These are phyloP conservation scores for Clarias platycephalus DNA, from an alignment of 2,797 vertebrate genomes.

Conservation along the genomic window DNA sequence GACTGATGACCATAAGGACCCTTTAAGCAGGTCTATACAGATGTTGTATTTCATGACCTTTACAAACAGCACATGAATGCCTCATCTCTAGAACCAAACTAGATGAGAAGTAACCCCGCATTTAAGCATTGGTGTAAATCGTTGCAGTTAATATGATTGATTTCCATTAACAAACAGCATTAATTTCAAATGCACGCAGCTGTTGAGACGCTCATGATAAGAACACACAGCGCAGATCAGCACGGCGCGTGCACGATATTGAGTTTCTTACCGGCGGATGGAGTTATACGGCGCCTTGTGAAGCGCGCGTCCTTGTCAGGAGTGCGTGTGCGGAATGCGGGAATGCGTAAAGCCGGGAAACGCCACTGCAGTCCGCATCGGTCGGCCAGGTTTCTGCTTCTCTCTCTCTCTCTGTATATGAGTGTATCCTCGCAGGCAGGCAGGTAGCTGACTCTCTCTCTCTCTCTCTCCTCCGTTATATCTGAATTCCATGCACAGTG, in stretches of 20 bases:
- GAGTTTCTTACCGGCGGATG: conserved; percentile 38
- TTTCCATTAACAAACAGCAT: not conserved
- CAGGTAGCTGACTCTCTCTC: conserved; percentile 1
- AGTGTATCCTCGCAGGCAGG: conserved; percentile 16
- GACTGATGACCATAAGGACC: not conserved
- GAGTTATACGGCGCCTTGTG: conserved; percentile 15
- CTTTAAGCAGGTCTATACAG: not conserved
- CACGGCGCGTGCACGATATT: not conserved
- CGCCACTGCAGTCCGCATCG: conserved; percentile 55
- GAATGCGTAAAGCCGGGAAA: conserved; percentile 38
- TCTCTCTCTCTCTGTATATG: not conserved
- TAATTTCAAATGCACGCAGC: not conserved
- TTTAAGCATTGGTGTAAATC: not conserved
- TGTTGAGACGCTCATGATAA: not conserved
- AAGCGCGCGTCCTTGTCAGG: conserved; percentile 28
- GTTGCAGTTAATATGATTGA: too few relatives aligned
- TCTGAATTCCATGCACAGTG: not conserved
- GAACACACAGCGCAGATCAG: not conserved
- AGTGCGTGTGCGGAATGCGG: conserved; percentile 27
- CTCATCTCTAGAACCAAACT: not conserved
- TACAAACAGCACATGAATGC: not conserved
- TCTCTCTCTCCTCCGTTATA: conserved; percentile 2
- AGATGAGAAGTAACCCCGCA: not conserved
- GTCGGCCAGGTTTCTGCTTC: not conserved
- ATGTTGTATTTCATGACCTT: conserved; percentile 26